These are phyloP conservation scores for Hydrolagus affinis DNA, from an alignment of 2,113 vertebrate genomes.

Conservation along the genomic window DNA sequence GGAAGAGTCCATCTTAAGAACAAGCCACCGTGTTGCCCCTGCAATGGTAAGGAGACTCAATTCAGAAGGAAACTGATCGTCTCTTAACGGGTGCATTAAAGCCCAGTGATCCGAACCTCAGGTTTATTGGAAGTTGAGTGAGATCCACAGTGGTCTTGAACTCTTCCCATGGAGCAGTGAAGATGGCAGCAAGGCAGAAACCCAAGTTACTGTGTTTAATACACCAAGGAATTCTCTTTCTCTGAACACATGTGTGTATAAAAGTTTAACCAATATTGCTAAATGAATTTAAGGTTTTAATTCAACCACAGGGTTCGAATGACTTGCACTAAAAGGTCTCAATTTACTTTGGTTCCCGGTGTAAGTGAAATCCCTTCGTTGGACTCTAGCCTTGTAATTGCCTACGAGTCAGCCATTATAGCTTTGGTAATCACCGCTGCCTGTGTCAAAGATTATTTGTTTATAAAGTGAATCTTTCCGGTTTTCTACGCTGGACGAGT, in stretches of 20 bases:
- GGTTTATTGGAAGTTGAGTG: background rate
- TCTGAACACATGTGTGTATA: background rate
- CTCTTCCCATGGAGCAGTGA: background rate
- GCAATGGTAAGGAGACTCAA: background rate
- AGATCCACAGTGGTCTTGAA: background rate
- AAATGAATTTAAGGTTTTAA: no score
- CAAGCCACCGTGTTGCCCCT: background rate
- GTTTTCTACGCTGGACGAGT: background rate
- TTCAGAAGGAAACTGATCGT: background rate
- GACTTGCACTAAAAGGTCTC: background rate
- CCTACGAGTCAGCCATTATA: background rate
- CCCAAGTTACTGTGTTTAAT: background rate
- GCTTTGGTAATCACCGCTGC: background rate
- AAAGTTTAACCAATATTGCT: no score
- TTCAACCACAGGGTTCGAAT: background rate
- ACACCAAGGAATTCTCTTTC: background rate
- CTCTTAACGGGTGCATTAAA: background rate
- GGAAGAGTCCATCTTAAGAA: background rate
- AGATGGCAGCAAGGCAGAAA: background rate
- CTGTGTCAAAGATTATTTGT: background rate
- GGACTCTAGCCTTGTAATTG: background rate
- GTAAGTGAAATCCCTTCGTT: background rate
- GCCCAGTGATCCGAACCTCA: background rate
- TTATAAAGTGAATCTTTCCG: background rate
- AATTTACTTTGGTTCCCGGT: background rate